Base-by-base conservation (phyloP, 2,888 invertebrate genomes). In the Meiosimyza decipiens region DNA sequence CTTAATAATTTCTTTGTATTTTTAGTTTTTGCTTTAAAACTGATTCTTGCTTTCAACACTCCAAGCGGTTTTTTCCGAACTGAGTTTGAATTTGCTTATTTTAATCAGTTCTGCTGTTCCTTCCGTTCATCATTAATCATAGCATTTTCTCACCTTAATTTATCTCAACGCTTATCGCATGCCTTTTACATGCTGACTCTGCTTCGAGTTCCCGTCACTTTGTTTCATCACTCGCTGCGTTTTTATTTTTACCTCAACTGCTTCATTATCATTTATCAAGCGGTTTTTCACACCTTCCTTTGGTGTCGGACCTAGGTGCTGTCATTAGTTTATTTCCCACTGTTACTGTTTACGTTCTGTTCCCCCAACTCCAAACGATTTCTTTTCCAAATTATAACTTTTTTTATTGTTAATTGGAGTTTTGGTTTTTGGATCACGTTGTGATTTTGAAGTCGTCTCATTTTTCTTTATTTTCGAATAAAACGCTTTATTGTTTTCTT, bases 381-480 rank as follows among this genome's bases (percentile, higher is more conserved):
- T 28, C n/a, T 3, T 16, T 59, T 22, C 13, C 5, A 22, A 1
- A 9, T 50, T 59, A 59, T 28, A 2, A 6, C 2, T 51, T 50
- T 70, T 51, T 60, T 40, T 57, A 63, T 40, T 40, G 40, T 40
- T 40, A 40, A 40, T 40, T 63, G 22, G 13, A 52, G 66, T n/a
- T 68, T 67, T 5, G n/a, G n/a, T 68, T 68, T 70, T 55, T 71
- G 22, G n/a, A 63, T 51, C 63, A 54, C 52, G 68, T 71, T 64
- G 62, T n/a, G 68, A 5, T 68, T 68, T 71, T 68, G 68, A 74
- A 71, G 71, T 68, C 68, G 6, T 51, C 71, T 74, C 71, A 54
- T 50, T 71, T 62, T 71, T 74, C 68, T 71, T 64, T 33, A 59
- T 16, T 60, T 67, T 33, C 54, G 62, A 50, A 54, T 40, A 54